A percentile compares a stretch with the other conserved stretches of the same genome.
phyloP scores from a whole-genome alignment of 2,888 invertebrate species.

The Maniola hyperantus region DNA sequence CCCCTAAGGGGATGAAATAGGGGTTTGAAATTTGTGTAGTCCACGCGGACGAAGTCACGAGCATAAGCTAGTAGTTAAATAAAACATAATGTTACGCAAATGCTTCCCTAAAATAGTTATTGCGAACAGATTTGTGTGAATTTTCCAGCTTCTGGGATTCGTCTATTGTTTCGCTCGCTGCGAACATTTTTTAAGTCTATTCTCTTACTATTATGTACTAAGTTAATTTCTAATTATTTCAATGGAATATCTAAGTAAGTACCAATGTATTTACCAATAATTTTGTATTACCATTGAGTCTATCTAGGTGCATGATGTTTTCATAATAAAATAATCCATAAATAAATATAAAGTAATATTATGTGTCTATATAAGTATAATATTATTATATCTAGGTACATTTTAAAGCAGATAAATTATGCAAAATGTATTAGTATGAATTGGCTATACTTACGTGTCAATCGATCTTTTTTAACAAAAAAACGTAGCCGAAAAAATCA shows the following conservation, averaged over 20 bases:
- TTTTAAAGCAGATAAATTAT: not conserved
- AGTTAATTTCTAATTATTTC: not conserved
- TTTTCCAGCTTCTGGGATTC: not conserved
- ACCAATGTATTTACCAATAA: not conserved
- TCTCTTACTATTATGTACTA: not conserved
- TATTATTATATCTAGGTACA: not conserved
- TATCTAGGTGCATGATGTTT: no score
- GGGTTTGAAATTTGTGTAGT: no score
- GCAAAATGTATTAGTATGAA: not conserved
- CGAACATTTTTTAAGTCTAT: not conserved
- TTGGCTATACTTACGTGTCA: conserved; percentile 24
- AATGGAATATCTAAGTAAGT: not conserved
- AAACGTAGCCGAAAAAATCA: conserved; percentile 29
- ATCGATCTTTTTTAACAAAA: conserved; percentile 30
- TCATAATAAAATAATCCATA: no score
- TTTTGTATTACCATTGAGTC: no score
- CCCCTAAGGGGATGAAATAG: no score
- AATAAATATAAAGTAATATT: no score
- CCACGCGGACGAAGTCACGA: no score
- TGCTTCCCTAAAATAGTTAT: not conserved
- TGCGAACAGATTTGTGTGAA: not conserved
- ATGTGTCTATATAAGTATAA: no score
- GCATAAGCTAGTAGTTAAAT: no score
- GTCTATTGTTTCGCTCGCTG: not conserved
- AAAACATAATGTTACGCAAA: not conserved